Percentiles rank a stretch among this genome's conserved stretches.
Conservation (phyloP, 1,140 invertebrate species). For the Oedothorax gibbosus region DNA sequence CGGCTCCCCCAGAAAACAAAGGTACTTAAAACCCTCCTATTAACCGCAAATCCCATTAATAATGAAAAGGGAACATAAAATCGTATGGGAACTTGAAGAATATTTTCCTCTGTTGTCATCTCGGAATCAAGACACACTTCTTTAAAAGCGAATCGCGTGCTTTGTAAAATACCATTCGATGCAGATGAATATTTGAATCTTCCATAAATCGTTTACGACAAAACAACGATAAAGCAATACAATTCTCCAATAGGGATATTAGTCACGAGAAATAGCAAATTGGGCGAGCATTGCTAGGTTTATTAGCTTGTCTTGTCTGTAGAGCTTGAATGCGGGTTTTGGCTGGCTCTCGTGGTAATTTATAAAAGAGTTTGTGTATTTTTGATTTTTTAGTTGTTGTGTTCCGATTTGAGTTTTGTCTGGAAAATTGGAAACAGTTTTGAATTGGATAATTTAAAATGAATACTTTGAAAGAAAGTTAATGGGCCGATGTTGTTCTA, state of each 20-base stretch:
- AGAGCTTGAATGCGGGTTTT: neutral
- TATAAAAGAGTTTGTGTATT: constrained; percentile 8
- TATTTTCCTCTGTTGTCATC: constrained; percentile 32
- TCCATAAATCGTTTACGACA: constrained; percentile 59
- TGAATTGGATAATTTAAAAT: neutral
- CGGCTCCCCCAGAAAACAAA: neutral
- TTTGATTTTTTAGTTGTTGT: constrained; percentile 10
- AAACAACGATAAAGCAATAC: constrained; percentile 58
- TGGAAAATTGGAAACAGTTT: constrained; percentile 10
- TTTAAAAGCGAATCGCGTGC: constrained; percentile 48
- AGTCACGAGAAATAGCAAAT: constrained; percentile 49
- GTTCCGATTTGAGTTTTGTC: constrained; percentile 6
- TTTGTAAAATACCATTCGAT: constrained; percentile 55
- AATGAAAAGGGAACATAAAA: constrained; percentile 44
- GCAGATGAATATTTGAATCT: constrained; percentile 59
- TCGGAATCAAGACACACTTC: constrained; percentile 36
- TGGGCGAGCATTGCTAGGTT: constrained; percentile 41
- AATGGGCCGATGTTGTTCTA: no score
- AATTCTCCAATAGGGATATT: constrained; percentile 27
- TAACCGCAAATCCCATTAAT: constrained; percentile 34
- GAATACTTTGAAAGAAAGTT: no score
- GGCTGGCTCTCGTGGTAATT: neutral
- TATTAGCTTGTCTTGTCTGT: constrained; percentile 46
- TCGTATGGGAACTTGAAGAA: constrained; percentile 13
- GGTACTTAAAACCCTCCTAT: constrained; percentile 32